phyloP scores from a whole-genome alignment of 2,888 invertebrate species.

The Lasius platythorax region DNA sequence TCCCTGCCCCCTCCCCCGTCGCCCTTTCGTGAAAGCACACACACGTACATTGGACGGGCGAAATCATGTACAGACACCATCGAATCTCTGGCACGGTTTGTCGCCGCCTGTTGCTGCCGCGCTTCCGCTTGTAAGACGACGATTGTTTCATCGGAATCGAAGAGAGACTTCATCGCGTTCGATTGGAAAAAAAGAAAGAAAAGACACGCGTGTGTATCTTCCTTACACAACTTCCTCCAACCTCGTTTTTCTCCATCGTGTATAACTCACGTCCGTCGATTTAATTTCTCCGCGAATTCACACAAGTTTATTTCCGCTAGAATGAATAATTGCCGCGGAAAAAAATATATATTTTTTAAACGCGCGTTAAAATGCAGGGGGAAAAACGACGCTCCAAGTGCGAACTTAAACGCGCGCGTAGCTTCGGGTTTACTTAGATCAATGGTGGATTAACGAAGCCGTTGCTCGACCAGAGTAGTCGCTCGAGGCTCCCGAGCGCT shows the following conservation, averaged over 20 bases:
- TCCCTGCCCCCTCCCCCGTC: not conserved
- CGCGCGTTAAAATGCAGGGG: slow-evolving; percentile 1
- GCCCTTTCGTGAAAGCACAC: not conserved
- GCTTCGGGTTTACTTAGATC: slow-evolving; percentile 55
- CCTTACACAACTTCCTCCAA: too few species aligned
- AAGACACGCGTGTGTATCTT: not conserved
- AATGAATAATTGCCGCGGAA: not conserved
- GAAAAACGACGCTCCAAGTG: not conserved
- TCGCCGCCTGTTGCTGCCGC: slow-evolving; percentile 71
- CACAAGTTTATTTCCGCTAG: not conserved
- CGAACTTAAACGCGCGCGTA: not conserved
- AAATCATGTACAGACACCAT: not conserved
- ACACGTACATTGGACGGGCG: not conserved
- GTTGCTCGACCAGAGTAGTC: slow-evolving; percentile 39
- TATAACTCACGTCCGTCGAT: not conserved
- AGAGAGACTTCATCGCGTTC: not conserved
- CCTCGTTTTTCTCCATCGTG: not conserved
- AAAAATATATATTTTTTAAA: not conserved
- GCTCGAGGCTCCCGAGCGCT: slow-evolving; percentile 64
- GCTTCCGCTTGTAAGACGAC: slow-evolving; percentile 21
- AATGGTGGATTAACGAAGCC: slow-evolving; percentile 70
- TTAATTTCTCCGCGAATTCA: not conserved
- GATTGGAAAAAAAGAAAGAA: not conserved
- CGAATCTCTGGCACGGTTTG: slow-evolving; percentile 54
- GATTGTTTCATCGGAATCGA: slow-evolving; percentile 31